Percentiles rank a stretch among this genome's conserved stretches.
Evolutionary conservation across 64 coral and sea anemone genomes (phyloP).

Genomic region (Dendrophyllia cribrosa): DNA sequence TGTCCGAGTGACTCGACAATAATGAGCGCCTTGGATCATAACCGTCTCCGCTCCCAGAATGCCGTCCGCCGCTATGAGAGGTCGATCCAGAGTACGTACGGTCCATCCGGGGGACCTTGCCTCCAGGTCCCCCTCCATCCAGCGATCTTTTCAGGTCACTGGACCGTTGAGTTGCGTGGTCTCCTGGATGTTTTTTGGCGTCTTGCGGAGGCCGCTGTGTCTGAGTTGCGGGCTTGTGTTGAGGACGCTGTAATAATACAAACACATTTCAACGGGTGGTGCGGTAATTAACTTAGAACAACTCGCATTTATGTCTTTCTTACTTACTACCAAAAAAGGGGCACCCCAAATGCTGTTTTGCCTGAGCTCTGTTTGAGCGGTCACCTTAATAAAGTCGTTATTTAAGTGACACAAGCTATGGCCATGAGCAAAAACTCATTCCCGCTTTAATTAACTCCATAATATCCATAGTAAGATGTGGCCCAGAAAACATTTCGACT

Average conservation of each 20-base stretch:
- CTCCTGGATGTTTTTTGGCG: slow-evolving; percentile 10
- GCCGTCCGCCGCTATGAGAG: slow-evolving; percentile 50
- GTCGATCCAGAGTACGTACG: slow-evolving; percentile 36
- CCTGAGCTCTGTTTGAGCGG: too few relatives aligned
- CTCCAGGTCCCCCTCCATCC: slow-evolving; percentile 24
- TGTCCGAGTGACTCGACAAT: slow-evolving; percentile 46
- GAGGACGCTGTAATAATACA: slow-evolving; percentile 2
- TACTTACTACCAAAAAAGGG: too few relatives aligned
- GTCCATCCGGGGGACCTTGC: slow-evolving; percentile 66
- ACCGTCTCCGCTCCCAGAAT: slow-evolving; percentile 31
- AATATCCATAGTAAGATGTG: too few relatives aligned
- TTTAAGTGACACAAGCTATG: too few relatives aligned
- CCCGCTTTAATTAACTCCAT: too few relatives aligned
- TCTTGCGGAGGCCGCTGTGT: slow-evolving; percentile 9
- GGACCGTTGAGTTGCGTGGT: slow-evolving; percentile 50
- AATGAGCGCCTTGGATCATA: slow-evolving; percentile 19
- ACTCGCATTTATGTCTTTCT: too few relatives aligned
- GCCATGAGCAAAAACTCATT: too few relatives aligned
- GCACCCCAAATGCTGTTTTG: too few relatives aligned
- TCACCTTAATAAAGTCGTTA: too few relatives aligned
- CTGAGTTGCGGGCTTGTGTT: slow-evolving; percentile 11
- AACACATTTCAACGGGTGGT: background rate
- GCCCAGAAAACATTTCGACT: too few relatives aligned
- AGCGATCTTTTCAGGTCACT: slow-evolving; percentile 48
- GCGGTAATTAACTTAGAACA: background rate